Conservation (phyloP, 2,113 vertebrate species). For the Megaleporinus macrocephalus region DNA sequence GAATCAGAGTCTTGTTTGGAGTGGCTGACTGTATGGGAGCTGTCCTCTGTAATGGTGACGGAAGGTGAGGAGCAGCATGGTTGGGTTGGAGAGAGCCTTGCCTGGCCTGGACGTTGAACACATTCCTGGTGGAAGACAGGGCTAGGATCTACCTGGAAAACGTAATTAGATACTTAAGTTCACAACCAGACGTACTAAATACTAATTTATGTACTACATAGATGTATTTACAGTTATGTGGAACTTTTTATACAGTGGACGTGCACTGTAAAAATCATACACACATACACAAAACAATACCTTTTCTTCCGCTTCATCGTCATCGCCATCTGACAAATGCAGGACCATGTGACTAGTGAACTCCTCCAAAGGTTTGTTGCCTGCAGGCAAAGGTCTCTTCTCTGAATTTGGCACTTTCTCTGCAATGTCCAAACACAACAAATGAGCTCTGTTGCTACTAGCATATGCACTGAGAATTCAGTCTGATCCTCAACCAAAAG, state of each 20-base stretch:
- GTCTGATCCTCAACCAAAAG: neutral
- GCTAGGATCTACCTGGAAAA: conserved; percentile 58
- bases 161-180: neutral
- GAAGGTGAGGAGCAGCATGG: neutral
- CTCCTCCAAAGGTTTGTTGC: neutral
- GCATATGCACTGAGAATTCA: neutral
- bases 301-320: conserved; percentile 47
- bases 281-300: conserved; percentile 28
- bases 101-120: neutral
- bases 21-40: neutral
- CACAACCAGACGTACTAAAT: neutral
- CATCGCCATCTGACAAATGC: conserved; percentile 63
- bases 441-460: neutral
- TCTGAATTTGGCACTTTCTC: neutral
- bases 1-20: conserved; percentile 1
- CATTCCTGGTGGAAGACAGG: conserved; percentile 67
- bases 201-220: neutral
- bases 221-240: neutral
- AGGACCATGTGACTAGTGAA: conserved; percentile 64
- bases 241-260: neutral
- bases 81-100: conserved; percentile 27
- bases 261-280: neutral
- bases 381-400: neutral
- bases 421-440: conserved; percentile 31
- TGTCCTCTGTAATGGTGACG: neutral